These are phyloP conservation scores for Eueremaeus valkanovi DNA, from an alignment of 2,888 invertebrate species.

Conservation along the genomic window DNA sequence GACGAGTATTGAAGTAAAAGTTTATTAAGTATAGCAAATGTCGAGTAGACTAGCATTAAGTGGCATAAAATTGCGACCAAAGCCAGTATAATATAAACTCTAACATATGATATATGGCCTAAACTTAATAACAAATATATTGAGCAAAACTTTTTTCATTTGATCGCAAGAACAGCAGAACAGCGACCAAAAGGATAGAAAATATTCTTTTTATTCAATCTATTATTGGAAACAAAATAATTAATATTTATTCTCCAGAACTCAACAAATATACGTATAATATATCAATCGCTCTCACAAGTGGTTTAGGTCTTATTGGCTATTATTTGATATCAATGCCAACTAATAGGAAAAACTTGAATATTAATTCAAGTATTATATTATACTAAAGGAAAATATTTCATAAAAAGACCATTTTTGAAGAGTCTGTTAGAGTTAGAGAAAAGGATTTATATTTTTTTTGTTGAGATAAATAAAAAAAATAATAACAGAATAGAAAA, in stretches of 20 bases:
- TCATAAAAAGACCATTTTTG: background rate
- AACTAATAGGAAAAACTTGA: background rate
- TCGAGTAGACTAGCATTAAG: background rate
- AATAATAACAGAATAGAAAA: background rate
- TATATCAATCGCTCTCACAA: background rate
- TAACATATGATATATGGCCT: background rate
- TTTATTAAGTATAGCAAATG: conserved; percentile 6
- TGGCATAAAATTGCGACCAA: background rate
- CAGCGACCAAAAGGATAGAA: background rate
- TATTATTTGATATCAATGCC: no score
- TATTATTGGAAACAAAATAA: background rate
- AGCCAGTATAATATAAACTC: no score
- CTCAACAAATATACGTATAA: background rate
- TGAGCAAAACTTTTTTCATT: background rate
- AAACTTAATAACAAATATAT: background rate
- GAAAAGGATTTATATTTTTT: background rate
- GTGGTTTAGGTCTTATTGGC: background rate
- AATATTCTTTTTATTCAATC: background rate
- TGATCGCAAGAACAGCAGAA: no score
- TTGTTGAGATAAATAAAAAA: background rate
- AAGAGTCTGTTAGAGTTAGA: background rate
- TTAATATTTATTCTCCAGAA: conserved; percentile 1
- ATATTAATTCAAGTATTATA: background rate
- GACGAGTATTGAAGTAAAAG: conserved; percentile 4
- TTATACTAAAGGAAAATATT: background rate